Evolutionary conservation across 2,888 invertebrate genomes (phyloP), one percentile per base, ranked within the genome.

Genomic region (Junonia oenone): DNA sequence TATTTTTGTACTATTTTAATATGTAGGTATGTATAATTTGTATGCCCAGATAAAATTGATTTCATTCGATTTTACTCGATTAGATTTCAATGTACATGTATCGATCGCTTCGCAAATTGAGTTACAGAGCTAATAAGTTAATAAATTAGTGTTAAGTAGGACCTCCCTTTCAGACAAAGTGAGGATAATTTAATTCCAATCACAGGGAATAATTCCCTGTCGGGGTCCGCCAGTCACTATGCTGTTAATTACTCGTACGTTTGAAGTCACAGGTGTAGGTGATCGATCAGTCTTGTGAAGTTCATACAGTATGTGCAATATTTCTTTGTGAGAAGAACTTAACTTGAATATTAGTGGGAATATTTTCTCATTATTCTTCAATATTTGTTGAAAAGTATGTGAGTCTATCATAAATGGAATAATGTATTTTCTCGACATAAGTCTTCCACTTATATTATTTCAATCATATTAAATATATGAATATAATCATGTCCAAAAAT

Each of bases 121-220:
- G 56, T 64, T 50, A 54, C 31, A 50, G 14, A 13, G 43, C 55
- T 51, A 57, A 57, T 55, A 48, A 19, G n/a, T 22, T 54, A 55
- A 58, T 46, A 58, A 58, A 53, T 56, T 58, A 43, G 45, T 51
- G 53, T 48, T 57, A 57, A 55, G 53, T 56, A 56, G 47, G 48
- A 31, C 33, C 46, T 40, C 22, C 46, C 51, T 56, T 51, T 35
- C 45, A 54, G 43, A 43, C 45, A 51, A 51, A 52, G 60, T 53
- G 53, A 51, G 38, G 45, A 53, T 56, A 61, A 61, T 58, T 57
- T 58, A 52, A 58, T 58, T 58, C 54, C 55, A 53, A 63, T 59
- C 59, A 56, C 52, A 58, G 51, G 13, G 59, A 57, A 57, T 55
- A 51, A 56, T 58, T 62, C 58, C 55, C 40, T 49, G 50, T 47